Evolutionary conservation across 2,113 vertebrate genomes (phyloP), one percentile per base, ranked within the genome.

Genomic region (Octodon degus): DNA sequence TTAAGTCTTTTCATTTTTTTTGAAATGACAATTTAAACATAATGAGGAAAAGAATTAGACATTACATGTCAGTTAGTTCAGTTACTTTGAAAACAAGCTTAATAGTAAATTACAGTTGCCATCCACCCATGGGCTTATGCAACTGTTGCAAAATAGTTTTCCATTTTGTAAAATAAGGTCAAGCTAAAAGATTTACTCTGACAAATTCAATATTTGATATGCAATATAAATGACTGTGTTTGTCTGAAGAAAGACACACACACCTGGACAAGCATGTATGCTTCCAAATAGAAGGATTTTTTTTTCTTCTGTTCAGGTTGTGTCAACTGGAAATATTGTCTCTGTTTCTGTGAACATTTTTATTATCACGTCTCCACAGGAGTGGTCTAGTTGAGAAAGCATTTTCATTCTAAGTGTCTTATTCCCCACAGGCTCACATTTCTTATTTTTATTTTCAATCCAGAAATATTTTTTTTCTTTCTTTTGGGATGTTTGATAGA

Each of bases 361-460:
- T 89, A 87, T 97, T 94, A 79, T 87, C 67, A 16, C 65, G 34
- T 90, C 92, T 96, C 93, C 34, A 60, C 80, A 97, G 94, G 85
- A 86, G n/a, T 12, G 43, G 37, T 63, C n/a, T 94, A 53, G 14
- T 96, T 90, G 92, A 91, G 72, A 88, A 95, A 92, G 53, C 58
- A 86, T 34, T 87, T 96, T 95, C 91, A 87, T 88, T 96, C 68
- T 72, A 93, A 86, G 53, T 89, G 82, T 94, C 83, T 94, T 89
- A 30, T 70, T 55, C 65, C 53, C 63, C 25, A 7, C 0, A 0
- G 37, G 24, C 14, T 91, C 50, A 40, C 68, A n/a, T 85, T 97
- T 96, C 89, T 93, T 90, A 84, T 67, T 94, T 37, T 94, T 83
- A 47, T 17, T 97, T 90, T 76, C 50, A 40, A 58, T 77, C 27